phyloP scores from a whole-genome alignment of 2,888 invertebrate genomes.

The Dolichomitus sp. region DNA sequence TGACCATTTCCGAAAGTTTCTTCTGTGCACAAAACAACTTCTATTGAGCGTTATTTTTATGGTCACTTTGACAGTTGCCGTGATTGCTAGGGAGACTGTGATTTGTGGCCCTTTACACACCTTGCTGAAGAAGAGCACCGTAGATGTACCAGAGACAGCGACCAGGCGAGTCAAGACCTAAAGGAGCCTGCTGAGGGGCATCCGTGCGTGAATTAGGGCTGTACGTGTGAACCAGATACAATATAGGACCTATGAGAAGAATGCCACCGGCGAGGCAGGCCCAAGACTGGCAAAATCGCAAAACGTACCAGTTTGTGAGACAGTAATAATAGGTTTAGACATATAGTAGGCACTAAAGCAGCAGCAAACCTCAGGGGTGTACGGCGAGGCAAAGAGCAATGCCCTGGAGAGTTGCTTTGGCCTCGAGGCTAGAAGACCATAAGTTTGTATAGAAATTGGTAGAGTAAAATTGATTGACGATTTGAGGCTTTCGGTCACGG shows the following conservation, averaged over 20 bases:
- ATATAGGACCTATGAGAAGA: constrained; percentile 92
- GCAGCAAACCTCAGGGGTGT: constrained; percentile 87
- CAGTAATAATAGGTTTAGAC: constrained; percentile 7
- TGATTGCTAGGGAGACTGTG: too few species aligned
- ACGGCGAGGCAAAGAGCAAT: constrained; percentile 94
- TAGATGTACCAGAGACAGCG: constrained; percentile 96
- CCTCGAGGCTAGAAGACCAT: constrained; percentile 92
- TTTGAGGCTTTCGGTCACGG: constrained; percentile 87
- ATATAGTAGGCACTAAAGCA: neutral
- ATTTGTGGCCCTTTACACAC: constrained; percentile 84
- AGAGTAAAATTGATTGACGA: constrained; percentile 92
- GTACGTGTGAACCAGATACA: constrained; percentile 91
- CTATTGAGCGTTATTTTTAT: too few species aligned
- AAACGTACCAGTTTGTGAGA: constrained; percentile 1
- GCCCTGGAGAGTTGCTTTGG: constrained; percentile 94
- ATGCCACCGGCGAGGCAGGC: constrained; percentile 92
- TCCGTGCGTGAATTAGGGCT: constrained; percentile 87
- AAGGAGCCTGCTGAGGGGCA: constrained; percentile 59
- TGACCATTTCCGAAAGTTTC: too few species aligned
- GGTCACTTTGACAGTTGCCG: too few species aligned
- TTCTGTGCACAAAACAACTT: too few species aligned
- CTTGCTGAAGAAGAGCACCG: constrained; percentile 96
- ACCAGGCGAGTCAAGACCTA: constrained; percentile 84
- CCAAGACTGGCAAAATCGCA: constrained; percentile 91
- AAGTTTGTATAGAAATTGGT: constrained; percentile 92